Conservation (phyloP, 2,797 vertebrate species). For the Triplophysa yarkandensis region DNA sequence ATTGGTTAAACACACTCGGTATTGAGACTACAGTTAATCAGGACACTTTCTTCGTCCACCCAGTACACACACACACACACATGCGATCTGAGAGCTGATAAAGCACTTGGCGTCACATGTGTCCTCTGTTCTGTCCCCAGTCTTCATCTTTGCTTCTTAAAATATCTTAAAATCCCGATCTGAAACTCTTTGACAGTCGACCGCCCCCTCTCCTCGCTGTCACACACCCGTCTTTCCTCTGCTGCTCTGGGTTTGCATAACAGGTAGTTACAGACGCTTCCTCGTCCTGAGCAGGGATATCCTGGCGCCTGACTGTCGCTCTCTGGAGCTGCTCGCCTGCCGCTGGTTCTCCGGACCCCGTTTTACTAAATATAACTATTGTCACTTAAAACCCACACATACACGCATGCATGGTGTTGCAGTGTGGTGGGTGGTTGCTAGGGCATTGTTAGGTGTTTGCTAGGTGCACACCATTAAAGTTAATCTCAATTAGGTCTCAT, state of each 20-base stretch:
- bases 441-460: background rate
- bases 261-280: conserved; percentile 99
- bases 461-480: background rate
- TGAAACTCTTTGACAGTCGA: conserved; percentile 60
- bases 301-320: conserved; percentile 99
- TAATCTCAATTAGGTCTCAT: background rate
- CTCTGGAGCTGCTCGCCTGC: conserved; percentile 67
- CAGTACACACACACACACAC: conserved; percentile 41
- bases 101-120: conserved; percentile 4
- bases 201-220: conserved; percentile 65
- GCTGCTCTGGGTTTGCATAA: conserved; percentile 86
- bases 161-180: conserved; percentile 32
- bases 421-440: too few species aligned
- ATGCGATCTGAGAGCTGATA: conserved; percentile 36
- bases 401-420: conserved; percentile 39
- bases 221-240: conserved; percentile 62
- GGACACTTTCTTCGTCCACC: conserved; percentile 64
- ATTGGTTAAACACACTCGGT: conserved; percentile 68
- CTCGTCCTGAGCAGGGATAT: conserved; percentile 98
- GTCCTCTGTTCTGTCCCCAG: conserved; percentile 2
- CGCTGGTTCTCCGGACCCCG: conserved; percentile 77
- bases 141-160: conserved; percentile 3
- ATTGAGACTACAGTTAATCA: conserved; percentile 68
- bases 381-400: conserved; percentile 47
- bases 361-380: conserved; percentile 90